A percentile compares a stretch with the other conserved stretches of the same genome.
Evolutionary conservation across 2,888 invertebrate genomes (phyloP).

Genomic region (Eilema caniola): DNA sequence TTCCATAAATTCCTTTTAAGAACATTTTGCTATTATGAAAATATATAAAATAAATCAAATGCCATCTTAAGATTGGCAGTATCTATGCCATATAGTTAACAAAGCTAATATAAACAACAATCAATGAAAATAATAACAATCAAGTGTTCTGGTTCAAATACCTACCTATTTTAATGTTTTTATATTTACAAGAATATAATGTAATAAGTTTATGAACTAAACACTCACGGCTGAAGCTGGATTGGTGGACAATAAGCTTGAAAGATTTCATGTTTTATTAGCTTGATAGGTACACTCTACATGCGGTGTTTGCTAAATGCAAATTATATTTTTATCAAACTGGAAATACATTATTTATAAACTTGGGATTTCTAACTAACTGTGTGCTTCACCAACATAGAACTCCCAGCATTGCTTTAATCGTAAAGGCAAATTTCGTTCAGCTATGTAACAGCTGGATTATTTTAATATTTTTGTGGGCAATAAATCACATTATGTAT

Average conservation of each 20-base stretch:
- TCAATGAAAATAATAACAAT: not conserved
- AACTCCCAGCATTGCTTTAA: not conserved
- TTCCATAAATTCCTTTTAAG: no score
- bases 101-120: not conserved
- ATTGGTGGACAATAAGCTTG: conserved; percentile 93
- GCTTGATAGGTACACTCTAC: not conserved
- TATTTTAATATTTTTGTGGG: no score
- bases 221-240: conserved; percentile 90
- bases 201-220: not conserved
- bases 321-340: not conserved
- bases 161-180: not conserved
- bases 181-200: not conserved
- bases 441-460: no score
- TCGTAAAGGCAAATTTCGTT: not conserved
- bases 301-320: not conserved
- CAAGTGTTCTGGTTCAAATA: not conserved
- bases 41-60: no score
- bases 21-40: no score
- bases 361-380: not conserved
- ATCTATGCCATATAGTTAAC: not conserved
- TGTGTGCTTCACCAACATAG: not conserved
- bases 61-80: not conserved
- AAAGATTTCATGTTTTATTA: conserved; percentile 88
- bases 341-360: not conserved
- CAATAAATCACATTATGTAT: no score